Conservation (phyloP, 2,888 invertebrate genomes). For the Tachina fera region DNA sequence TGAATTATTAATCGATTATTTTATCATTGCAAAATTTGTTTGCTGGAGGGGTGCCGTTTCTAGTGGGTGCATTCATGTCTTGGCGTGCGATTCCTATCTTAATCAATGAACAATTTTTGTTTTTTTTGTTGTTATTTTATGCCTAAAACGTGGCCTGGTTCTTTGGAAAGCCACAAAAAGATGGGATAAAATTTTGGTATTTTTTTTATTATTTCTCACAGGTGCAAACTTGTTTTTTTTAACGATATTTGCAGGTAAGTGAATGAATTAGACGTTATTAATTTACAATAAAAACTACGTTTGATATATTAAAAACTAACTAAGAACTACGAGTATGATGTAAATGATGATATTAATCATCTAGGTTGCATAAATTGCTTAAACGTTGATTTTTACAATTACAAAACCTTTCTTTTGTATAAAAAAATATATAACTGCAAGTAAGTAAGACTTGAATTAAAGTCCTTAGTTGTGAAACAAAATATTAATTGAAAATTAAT, state of each 20-base stretch:
- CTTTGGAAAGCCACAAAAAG: slow-evolving; percentile 1
- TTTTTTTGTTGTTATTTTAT: slow-evolving; percentile 7
- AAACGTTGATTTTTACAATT: too few relatives aligned
- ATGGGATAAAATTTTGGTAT: background rate
- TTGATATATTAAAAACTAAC: background rate
- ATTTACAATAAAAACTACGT: background rate
- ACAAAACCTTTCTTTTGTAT: too few relatives aligned
- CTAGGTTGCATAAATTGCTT: too few relatives aligned
- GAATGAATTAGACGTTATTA: too few relatives aligned
- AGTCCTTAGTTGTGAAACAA: too few relatives aligned
- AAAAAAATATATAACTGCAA: too few relatives aligned
- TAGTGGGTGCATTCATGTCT: slow-evolving; percentile 49
- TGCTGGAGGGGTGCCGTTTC: slow-evolving; percentile 8
- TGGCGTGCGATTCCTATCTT: slow-evolving; percentile 40
- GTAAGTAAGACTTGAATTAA: too few relatives aligned
- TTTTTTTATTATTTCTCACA: slow-evolving; percentile 7
- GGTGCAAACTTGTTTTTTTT: slow-evolving; percentile 49
- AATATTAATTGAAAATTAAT: too few relatives aligned
- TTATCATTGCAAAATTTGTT: slow-evolving; percentile 5
- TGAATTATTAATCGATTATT: slow-evolving; percentile 61
- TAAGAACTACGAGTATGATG: too few relatives aligned
- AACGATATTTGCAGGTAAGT: slow-evolving; percentile 6
- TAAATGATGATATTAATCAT: too few relatives aligned
- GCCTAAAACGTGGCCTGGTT: slow-evolving; percentile 6
- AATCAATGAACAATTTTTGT: slow-evolving; percentile 17